Evolutionary conservation across 2,888 invertebrate species (phyloP).

Genomic region (Tuta absoluta): DNA sequence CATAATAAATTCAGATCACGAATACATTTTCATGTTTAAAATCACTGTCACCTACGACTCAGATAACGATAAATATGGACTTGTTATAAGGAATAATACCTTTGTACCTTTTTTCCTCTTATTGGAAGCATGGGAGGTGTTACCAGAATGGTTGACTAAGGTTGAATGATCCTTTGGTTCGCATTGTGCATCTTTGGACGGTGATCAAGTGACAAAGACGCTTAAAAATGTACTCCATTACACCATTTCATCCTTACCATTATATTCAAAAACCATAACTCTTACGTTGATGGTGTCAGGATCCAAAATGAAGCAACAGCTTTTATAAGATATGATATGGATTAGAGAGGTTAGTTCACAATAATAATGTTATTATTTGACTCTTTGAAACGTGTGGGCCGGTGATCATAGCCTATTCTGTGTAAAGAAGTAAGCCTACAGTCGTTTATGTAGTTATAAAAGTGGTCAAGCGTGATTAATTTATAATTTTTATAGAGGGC

Average conservation of each 20-base stretch:
- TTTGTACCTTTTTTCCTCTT: conserved; percentile 19
- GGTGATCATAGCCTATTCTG: conserved; percentile 72
- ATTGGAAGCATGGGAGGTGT: conserved; percentile 38
- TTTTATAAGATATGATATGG: neutral
- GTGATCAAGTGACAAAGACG: conserved; percentile 72
- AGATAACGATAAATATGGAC: conserved; percentile 17
- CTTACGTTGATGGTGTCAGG: conserved; percentile 37
- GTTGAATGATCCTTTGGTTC: conserved; percentile 44
- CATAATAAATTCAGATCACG: no score
- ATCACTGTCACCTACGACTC: conserved; percentile 19
- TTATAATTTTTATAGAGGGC: conserved; percentile 32
- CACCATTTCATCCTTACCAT: conserved; percentile 40
- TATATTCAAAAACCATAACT: neutral
- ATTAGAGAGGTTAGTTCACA: conserved; percentile 51
- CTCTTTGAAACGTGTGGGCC: conserved; percentile 66
- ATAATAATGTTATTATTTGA: conserved; percentile 77
- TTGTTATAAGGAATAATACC: conserved; percentile 13
- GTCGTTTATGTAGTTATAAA: conserved; percentile 51
- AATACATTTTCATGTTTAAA: neutral
- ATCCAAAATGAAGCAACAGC: conserved; percentile 31
- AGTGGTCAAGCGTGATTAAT: conserved; percentile 37
- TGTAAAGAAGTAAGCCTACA: conserved; percentile 66
- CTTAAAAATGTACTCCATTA: conserved; percentile 68
- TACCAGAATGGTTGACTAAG: conserved; percentile 61
- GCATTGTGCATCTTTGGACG: conserved; percentile 64